Conservation (phyloP, 2,888 invertebrate genomes). For the Papilio gigon region DNA sequence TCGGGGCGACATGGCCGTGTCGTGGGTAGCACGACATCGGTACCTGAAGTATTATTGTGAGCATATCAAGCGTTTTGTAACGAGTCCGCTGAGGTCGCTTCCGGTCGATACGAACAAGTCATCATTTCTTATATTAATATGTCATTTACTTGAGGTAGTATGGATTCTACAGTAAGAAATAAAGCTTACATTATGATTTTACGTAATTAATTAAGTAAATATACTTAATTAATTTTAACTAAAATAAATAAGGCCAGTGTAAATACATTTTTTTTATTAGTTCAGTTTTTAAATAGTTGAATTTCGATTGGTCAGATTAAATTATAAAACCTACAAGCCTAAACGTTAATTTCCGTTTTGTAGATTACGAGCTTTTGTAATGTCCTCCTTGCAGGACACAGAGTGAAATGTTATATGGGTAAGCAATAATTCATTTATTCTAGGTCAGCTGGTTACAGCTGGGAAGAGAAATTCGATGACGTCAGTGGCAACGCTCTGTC, state of each 20-base stretch:
- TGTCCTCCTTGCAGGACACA: background rate
- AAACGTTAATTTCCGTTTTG: no score
- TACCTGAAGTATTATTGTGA: conserved; percentile 1
- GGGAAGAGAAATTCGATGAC: background rate
- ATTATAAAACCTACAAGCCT: no score
- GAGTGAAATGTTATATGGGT: background rate
- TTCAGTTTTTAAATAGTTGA: no score
- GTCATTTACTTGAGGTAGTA: no score
- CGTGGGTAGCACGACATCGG: background rate
- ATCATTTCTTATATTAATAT: no score
- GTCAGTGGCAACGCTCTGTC: conserved; percentile 13
- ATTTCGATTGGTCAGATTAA: no score
- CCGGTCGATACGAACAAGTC: background rate
- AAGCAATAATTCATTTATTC: background rate
- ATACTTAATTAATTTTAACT: no score
- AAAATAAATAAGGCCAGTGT: no score
- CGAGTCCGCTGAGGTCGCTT: background rate
- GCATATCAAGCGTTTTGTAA: background rate
- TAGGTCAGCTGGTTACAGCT: conserved; percentile 22
- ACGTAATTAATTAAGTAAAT: no score
- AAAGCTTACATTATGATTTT: no score
- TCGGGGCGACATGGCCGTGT: background rate
- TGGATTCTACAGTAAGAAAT: no score
- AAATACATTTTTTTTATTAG: no score
- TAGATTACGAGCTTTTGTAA: background rate